Percentiles rank a stretch among this genome's conserved stretches.
phyloP scores from a whole-genome alignment of 1,140 invertebrate species.

The Penaeus vannamei region DNA sequence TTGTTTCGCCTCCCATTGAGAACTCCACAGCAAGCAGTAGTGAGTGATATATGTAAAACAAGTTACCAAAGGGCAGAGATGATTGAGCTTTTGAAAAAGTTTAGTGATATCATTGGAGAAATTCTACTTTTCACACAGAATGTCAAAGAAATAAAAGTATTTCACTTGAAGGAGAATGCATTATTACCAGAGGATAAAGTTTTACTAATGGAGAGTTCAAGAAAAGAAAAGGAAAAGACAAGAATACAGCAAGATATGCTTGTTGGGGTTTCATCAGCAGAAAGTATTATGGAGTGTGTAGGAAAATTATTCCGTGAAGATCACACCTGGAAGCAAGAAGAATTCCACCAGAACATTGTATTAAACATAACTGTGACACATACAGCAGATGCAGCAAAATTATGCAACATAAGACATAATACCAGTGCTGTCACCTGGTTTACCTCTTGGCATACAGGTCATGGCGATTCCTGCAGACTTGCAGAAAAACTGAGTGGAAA shows the following conservation, averaged over 20 bases:
- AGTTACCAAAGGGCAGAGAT: constrained; percentile 25
- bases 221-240: not conserved
- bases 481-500: not conserved
- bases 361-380: constrained; percentile 16
- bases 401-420: constrained; percentile 1
- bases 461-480: not conserved
- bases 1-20: constrained; percentile 47
- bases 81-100: constrained; percentile 38
- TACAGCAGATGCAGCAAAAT: not conserved
- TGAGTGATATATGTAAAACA: constrained; percentile 38
- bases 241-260: too few species aligned
- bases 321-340: not conserved
- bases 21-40: constrained; percentile 12
- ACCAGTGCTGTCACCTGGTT: constrained; percentile 25
- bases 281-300: not conserved
- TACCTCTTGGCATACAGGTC: constrained; percentile 51
- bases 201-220: not conserved
- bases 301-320: constrained; percentile 4
- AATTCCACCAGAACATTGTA: not conserved
- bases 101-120: constrained; percentile 37
- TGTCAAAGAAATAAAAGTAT: constrained; percentile 34
- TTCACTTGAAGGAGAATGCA: constrained; percentile 3
- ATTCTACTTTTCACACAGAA: constrained; percentile 51
- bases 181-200: constrained; percentile 16
- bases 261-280: too few species aligned